phyloP scores from a whole-genome alignment of 2,888 invertebrate species.

The Notocelia uddmanniana region DNA sequence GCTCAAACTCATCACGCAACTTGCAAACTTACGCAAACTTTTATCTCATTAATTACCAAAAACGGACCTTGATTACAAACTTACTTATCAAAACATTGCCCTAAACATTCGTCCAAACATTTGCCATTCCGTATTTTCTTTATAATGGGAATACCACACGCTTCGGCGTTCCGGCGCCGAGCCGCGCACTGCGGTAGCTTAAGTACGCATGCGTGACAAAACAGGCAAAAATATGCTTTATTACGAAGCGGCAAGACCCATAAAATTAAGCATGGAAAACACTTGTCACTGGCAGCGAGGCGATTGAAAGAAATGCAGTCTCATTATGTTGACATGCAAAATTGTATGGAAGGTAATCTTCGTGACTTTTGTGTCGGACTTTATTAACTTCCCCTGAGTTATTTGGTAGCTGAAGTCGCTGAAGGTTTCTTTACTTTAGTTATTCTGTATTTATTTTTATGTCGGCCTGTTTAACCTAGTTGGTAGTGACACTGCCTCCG shows the following conservation, averaged over 20 bases:
- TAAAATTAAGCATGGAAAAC: conserved; percentile 46
- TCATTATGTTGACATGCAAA: conserved; percentile 32
- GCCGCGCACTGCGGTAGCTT: conserved; percentile 83
- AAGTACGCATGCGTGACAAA: conserved; percentile 77
- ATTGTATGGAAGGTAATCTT: conserved; percentile 28
- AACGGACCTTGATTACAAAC: conserved; percentile 13
- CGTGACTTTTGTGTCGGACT: conserved; percentile 4
- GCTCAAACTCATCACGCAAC: conserved; percentile 23
- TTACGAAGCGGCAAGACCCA: conserved; percentile 51
- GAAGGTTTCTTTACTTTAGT: not conserved
- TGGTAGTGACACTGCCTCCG: too few species aligned
- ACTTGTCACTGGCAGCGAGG: conserved; percentile 61
- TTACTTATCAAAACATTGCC: conserved; percentile 43
- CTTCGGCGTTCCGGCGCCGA: conserved; percentile 81
- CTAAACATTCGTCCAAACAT: conserved; percentile 62
- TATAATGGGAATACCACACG: conserved; percentile 79
- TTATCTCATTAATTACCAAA: conserved; percentile 28
- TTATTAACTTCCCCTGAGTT: not conserved
- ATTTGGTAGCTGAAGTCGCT: not conserved
- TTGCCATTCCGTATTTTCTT: conserved; percentile 52
- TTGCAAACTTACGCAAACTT: conserved; percentile 20
- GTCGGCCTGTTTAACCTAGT: too few species aligned
- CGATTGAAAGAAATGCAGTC: conserved; percentile 64
- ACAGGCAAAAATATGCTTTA: conserved; percentile 60
- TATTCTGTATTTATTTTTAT: too few species aligned